phyloP scores from a whole-genome alignment of 2,113 vertebrate genomes.

The Rhinopomastus cyanomelas region DNA sequence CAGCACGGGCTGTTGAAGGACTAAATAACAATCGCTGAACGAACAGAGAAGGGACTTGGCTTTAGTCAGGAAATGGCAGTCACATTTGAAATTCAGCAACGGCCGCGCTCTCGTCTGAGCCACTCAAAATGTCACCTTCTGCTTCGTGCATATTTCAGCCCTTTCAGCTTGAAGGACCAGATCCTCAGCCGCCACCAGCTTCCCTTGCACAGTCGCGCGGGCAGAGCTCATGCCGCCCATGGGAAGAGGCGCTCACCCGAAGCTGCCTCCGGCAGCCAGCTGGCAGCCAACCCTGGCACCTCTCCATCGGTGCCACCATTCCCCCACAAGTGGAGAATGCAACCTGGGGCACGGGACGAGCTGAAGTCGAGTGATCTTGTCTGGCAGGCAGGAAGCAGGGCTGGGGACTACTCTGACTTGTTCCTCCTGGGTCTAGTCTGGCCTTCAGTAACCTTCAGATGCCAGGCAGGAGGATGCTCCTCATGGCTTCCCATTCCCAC shows the following conservation, averaged over 20 bases:
- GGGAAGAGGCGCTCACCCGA: background rate
- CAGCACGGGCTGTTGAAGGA: slow-evolving; percentile 17
- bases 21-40: slow-evolving; percentile 28
- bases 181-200: background rate
- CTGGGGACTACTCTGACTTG: slow-evolving; percentile 6
- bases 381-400: background rate
- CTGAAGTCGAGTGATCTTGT: background rate
- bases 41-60: slow-evolving; percentile 32
- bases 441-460: background rate
- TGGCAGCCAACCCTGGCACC: slow-evolving; percentile 30
- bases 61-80: slow-evolving; percentile 52
- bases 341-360: slow-evolving; percentile 3
- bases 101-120: slow-evolving; percentile 25
- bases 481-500: slow-evolving; percentile 21
- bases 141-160: slow-evolving; percentile 37
- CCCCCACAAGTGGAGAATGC: accelerated
- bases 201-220: background rate
- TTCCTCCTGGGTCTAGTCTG: background rate
- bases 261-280: background rate
- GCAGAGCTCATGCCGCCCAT: background rate
- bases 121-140: slow-evolving; percentile 52
- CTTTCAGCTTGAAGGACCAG: slow-evolving; percentile 43
- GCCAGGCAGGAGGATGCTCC: background rate
- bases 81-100: slow-evolving; percentile 39
- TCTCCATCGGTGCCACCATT: background rate